These are phyloP conservation scores for Melipona quadrifasciata DNA, from an alignment of 1,140 invertebrate species.

Conservation along the genomic window DNA sequence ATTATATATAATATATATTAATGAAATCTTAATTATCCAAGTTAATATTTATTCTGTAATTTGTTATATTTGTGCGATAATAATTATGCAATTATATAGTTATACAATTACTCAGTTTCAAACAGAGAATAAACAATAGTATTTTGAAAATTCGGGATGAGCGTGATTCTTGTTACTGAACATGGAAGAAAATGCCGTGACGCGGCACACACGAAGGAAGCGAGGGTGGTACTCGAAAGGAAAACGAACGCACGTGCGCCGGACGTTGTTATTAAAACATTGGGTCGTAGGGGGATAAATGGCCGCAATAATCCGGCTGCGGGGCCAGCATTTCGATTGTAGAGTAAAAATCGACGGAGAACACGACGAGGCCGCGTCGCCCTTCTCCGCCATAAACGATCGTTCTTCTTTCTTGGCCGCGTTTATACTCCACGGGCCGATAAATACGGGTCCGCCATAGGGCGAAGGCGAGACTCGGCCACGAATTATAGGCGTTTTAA, in stretches of 20 bases:
- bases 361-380: not conserved
- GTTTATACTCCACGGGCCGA: slow-evolving; percentile 81
- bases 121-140: too few relatives aligned
- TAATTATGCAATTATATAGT: too few relatives aligned
- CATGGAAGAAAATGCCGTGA: too few relatives aligned
- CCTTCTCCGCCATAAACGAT: slow-evolving; percentile 73
- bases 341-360: slow-evolving; percentile 68
- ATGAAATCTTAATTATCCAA: not conserved
- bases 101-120: too few relatives aligned
- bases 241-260: slow-evolving; percentile 48
- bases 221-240: not conserved
- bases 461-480: slow-evolving; percentile 67
- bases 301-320: slow-evolving; percentile 70
- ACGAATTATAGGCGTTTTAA: slow-evolving; percentile 83
- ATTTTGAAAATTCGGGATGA: too few relatives aligned
- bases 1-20: not conserved
- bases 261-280: slow-evolving; percentile 76
- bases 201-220: not conserved
- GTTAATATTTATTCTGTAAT: too few relatives aligned
- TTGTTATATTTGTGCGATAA: too few relatives aligned
- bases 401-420: slow-evolving; percentile 74
- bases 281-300: slow-evolving; percentile 68
- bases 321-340: slow-evolving; percentile 68
- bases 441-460: slow-evolving; percentile 79
- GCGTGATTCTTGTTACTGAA: too few relatives aligned